phyloP scores from a whole-genome alignment of 64 coral and sea anemone species.

The Dendronephthya gigantea region DNA sequence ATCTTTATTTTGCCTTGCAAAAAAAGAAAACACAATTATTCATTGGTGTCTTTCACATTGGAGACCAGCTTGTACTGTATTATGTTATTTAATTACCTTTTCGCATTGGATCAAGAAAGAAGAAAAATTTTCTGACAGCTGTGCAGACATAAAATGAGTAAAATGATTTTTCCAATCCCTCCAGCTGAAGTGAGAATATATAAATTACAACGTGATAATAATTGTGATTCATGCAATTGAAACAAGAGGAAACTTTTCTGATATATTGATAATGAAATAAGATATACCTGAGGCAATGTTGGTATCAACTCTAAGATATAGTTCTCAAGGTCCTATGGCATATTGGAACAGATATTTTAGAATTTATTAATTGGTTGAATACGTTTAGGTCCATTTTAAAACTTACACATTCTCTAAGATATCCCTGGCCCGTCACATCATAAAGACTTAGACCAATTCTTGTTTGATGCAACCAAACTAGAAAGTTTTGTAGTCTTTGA shows the following conservation, averaged over 20 bases:
- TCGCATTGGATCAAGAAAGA: constrained; percentile 94
- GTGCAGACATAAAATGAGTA: constrained; percentile 99
- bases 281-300: constrained; percentile 97
- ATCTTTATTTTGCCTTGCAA: constrained; percentile 90
- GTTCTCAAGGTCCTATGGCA: constrained; percentile 83
- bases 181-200: constrained; percentile 50
- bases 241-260: too few species aligned
- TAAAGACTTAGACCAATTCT: constrained; percentile 96
- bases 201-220: not conserved
- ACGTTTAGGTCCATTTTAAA: not conserved
- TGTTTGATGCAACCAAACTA: constrained; percentile 98
- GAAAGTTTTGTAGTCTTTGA: not conserved
- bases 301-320: constrained; percentile 95
- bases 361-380: not conserved
- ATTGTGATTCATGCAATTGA: not conserved
- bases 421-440: constrained; percentile 96
- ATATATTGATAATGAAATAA: too few species aligned
- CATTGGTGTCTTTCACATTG: constrained; percentile 53
- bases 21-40: not conserved
- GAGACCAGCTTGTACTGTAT: too few species aligned
- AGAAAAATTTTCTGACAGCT: constrained; percentile 98
- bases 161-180: constrained; percentile 94
- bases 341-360: not conserved
- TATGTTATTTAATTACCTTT: too few species aligned
- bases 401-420: constrained; percentile 97